These are phyloP conservation scores for Micropoecilia bifurca DNA, from an alignment of 2,797 vertebrate species.

Conservation along the genomic window DNA sequence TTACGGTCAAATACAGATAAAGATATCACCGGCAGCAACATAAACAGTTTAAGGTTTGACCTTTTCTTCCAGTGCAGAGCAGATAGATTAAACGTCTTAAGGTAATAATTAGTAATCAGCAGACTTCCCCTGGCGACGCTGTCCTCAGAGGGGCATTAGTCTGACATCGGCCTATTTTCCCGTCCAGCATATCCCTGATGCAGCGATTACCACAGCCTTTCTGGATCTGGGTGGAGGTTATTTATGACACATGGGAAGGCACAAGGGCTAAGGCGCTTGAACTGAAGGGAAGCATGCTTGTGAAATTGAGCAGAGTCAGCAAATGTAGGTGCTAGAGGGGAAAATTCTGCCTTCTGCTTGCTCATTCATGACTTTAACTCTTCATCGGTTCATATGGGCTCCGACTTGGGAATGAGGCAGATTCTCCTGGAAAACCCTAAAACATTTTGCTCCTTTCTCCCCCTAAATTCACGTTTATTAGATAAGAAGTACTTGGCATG, in stretches of 20 bases:
- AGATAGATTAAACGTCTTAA: slow-evolving; percentile 48
- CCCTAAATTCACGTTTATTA: background rate
- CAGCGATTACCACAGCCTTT: slow-evolving; percentile 66
- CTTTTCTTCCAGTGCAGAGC: slow-evolving; percentile 23
- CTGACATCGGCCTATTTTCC: slow-evolving; percentile 54
- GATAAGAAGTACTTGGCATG: no score
- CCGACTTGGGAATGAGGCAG: slow-evolving; percentile 33
- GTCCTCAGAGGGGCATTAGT: slow-evolving; percentile 64
- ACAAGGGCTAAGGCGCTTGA: slow-evolving; percentile 64
- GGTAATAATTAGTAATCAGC: slow-evolving; percentile 69
- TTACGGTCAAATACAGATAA: background rate
- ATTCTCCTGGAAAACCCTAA: background rate
- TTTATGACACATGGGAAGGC: slow-evolving; percentile 75
- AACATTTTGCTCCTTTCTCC: background rate
- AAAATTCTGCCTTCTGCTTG: slow-evolving; percentile 58
- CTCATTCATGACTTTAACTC: slow-evolving; percentile 42
- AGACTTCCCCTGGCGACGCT: slow-evolving; percentile 49
- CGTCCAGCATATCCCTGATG: slow-evolving; percentile 61
- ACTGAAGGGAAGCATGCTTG: slow-evolving; percentile 70
- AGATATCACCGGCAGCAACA: slow-evolving; percentile 19
- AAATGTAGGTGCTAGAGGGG: slow-evolving; percentile 61
- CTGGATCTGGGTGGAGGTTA: slow-evolving; percentile 64
- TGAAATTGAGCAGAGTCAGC: slow-evolving; percentile 69
- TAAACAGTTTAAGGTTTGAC: slow-evolving; percentile 19
- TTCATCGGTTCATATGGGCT: slow-evolving; percentile 43